Conservation (phyloP, 2,113 vertebrate genomes). For the Lota lota region DNA sequence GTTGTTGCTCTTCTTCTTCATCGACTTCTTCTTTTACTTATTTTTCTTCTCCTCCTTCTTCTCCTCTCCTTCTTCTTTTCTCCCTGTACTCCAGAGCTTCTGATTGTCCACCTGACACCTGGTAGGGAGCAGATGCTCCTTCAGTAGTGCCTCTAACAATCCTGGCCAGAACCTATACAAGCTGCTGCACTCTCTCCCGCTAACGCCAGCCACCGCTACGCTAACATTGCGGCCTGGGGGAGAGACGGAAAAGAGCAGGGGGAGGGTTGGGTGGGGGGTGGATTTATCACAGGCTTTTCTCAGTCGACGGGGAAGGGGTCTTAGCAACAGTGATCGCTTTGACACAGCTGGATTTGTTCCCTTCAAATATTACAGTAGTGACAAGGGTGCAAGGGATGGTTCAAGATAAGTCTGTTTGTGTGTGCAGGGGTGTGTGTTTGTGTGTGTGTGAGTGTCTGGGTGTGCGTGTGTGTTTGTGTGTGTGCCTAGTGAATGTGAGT, state of each 20-base stretch:
- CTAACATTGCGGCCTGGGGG: background rate
- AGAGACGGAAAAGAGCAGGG: background rate
- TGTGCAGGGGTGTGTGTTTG: background rate
- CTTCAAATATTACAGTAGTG: slow-evolving; percentile 3
- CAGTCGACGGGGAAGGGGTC: too few relatives aligned
- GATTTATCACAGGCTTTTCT: too few relatives aligned
- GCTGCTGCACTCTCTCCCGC: background rate
- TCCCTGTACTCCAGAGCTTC: background rate
- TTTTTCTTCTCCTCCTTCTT: background rate
- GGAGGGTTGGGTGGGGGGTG: background rate
- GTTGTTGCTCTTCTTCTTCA: too few relatives aligned
- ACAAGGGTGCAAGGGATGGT: slow-evolving; percentile 2
- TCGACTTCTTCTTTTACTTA: background rate
- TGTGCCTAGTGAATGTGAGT: background rate
- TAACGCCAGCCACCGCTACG: background rate
- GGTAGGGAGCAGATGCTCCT: background rate
- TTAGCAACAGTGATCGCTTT: slow-evolving; percentile 3
- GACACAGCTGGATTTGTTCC: background rate
- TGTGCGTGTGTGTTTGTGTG: background rate
- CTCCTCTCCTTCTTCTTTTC: background rate
- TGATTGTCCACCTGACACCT: slow-evolving; percentile 2
- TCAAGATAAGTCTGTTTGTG: background rate
- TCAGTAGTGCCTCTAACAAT: background rate
- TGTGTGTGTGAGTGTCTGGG: background rate
- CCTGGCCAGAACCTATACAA: background rate